Conservation (phyloP, 2,797 vertebrate genomes). For the Aselliscus stoliczkanus region DNA sequence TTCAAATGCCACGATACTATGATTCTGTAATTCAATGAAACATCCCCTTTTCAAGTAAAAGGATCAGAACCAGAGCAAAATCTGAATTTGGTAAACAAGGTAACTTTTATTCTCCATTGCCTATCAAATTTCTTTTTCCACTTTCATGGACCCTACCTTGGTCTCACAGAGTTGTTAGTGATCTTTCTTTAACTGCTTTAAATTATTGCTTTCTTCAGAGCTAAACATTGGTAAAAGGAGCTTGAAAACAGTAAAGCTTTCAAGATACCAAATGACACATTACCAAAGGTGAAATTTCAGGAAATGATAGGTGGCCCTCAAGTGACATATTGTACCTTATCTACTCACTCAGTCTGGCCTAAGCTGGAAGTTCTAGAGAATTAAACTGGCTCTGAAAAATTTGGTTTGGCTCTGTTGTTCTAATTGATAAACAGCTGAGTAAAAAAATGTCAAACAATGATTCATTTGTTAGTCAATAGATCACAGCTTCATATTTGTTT, state of each 20-base stretch:
- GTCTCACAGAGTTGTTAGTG: neutral
- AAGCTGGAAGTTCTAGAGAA: neutral
- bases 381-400: neutral
- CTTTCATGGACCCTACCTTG: neutral
- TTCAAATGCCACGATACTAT: constrained; percentile 7
- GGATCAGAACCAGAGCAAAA: neutral
- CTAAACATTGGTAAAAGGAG: neutral
- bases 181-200: neutral
- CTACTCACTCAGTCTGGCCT: neutral
- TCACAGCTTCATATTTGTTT: neutral
- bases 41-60: neutral
- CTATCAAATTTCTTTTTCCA: neutral
- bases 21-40: neutral
- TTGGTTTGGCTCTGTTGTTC: neutral
- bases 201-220: neutral
- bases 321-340: neutral
- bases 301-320: neutral
- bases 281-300: neutral
- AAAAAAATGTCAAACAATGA: neutral
- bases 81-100: neutral
- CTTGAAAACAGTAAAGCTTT: constrained; percentile 6
- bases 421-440: neutral
- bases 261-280: constrained; percentile 27
- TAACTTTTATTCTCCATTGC: neutral
- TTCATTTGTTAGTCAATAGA: neutral